Evolutionary conservation across 2,797 vertebrate species (phyloP).

Genomic region (Coendou prehensilis): DNA sequence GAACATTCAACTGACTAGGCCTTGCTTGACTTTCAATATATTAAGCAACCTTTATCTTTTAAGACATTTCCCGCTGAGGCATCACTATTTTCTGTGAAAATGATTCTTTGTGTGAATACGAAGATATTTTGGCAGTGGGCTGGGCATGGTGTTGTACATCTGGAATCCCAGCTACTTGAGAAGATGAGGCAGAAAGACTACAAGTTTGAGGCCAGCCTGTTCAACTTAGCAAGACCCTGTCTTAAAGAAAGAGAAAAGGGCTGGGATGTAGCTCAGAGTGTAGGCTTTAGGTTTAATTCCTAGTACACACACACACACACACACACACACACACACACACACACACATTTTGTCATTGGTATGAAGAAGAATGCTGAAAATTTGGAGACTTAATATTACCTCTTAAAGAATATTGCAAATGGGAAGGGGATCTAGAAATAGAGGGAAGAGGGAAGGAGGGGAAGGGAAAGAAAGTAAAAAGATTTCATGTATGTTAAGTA

Average conservation of each 20-base stretch:
- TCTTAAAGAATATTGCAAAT: neutral
- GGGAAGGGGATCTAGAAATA: neutral
- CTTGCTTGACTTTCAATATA: constrained; percentile 29
- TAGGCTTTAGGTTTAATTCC: neutral
- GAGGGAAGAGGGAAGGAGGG: neutral
- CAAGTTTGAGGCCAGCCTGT: neutral
- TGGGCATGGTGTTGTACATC: neutral
- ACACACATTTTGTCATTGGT: neutral
- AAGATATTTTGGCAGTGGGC: neutral
- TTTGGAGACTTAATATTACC: constrained; percentile 20
- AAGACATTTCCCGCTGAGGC: constrained; percentile 1
- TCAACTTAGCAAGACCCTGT: neutral
- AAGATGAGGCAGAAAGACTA: neutral
- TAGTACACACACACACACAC: neutral
- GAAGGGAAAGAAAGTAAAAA: neutral
- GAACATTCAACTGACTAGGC: neutral
- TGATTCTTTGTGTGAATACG: constrained; percentile 16
- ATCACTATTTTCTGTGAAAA: constrained; percentile 46
- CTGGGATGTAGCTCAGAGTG: neutral
- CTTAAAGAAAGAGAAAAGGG: neutral
- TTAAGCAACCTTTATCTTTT: constrained; percentile 33
- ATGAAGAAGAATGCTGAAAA: constrained; percentile 17
- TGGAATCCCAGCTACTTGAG: neutral
- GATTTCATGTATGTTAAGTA: neutral
- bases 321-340: neutral